Evolutionary conservation across 2,113 vertebrate species (phyloP).

Genomic region (Tyrannus savana): DNA sequence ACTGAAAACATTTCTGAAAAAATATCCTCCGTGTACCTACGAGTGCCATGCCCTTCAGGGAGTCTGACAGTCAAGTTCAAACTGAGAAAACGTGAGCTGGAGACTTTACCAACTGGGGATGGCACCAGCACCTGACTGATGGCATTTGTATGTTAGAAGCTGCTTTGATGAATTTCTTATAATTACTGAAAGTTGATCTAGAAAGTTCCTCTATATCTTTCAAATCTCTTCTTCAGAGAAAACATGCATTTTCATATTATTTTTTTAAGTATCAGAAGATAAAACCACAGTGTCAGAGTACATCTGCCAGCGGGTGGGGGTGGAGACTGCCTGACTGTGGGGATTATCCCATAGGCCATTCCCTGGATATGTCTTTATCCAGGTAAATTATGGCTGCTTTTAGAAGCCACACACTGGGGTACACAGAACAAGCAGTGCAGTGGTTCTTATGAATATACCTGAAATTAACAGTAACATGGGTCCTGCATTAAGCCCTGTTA

Average conservation of each 20-base stretch:
- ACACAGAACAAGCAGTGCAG: background rate
- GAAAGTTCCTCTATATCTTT: background rate
- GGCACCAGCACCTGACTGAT: background rate
- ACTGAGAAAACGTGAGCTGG: background rate
- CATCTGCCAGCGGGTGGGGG: background rate
- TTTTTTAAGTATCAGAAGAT: background rate
- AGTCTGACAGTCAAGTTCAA: background rate
- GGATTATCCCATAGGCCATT: background rate
- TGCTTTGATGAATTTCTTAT: background rate
- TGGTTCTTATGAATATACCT: background rate
- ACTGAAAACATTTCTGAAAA: background rate
- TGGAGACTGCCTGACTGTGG: background rate
- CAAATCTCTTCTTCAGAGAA: background rate
- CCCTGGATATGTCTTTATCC: rapidly evolving
- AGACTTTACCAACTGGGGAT: background rate
- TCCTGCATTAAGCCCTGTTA: background rate
- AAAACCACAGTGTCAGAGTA: background rate
- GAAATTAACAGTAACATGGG: background rate
- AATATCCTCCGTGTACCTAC: background rate
- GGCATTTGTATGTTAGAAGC: background rate
- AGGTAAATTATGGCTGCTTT: background rate
- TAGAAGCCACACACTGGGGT: background rate
- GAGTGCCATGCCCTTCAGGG: background rate
- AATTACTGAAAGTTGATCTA: background rate
- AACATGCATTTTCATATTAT: background rate